phyloP scores from a whole-genome alignment of 2,797 vertebrate species.

The Urocyon cinereoargenteus region DNA sequence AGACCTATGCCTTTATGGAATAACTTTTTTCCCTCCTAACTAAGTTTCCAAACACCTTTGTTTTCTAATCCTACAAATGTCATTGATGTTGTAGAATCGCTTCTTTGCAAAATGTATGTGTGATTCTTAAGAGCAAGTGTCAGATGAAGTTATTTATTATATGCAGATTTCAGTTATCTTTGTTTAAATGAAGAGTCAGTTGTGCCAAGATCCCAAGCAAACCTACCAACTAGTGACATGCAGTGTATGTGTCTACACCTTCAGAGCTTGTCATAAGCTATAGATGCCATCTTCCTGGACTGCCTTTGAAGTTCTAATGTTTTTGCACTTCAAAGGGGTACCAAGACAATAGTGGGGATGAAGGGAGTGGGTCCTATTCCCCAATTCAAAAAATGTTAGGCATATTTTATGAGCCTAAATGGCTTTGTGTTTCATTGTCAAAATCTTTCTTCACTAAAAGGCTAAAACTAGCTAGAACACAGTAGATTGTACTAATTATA shows the following conservation, averaged over 20 bases:
- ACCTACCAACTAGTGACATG: neutral
- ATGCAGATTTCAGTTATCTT: neutral
- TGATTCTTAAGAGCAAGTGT: constrained; percentile 30
- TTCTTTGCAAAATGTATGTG: neutral
- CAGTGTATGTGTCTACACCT: neutral
- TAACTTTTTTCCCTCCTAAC: neutral
- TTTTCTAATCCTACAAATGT: constrained; percentile 44
- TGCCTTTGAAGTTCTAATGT: constrained; percentile 61
- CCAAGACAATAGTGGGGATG: constrained; percentile 36
- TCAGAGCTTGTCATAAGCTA: neutral
- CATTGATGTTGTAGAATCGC: constrained; percentile 1
- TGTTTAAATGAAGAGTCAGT: neutral
- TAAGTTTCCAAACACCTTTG: constrained; percentile 33
- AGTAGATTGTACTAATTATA: neutral
- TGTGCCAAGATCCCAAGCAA: constrained; percentile 30
- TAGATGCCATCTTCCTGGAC: neutral
- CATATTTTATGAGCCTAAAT: constrained; percentile 46
- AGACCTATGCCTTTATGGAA: neutral
- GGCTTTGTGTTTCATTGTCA: constrained; percentile 53
- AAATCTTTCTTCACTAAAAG: constrained; percentile 51
- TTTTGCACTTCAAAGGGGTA: constrained; percentile 75
- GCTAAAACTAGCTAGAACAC: constrained; percentile 39
- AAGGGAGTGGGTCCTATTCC: neutral
- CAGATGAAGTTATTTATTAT: constrained; percentile 22
- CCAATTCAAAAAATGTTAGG: constrained; percentile 53